phyloP scores from a whole-genome alignment of 2,797 vertebrate genomes.

The Ctenosaura bakeri region DNA sequence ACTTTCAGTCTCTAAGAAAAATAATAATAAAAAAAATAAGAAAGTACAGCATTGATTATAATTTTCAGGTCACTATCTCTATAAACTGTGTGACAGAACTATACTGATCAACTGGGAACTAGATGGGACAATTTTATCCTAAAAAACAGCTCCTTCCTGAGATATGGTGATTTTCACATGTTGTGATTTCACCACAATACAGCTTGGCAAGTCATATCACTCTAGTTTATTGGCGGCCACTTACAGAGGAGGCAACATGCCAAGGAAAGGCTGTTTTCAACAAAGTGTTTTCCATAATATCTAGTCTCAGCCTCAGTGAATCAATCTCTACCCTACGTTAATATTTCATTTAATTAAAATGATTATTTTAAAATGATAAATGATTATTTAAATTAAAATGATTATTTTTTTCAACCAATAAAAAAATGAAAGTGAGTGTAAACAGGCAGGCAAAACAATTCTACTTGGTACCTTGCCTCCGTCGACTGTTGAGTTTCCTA shows the following conservation, averaged over 20 bases:
- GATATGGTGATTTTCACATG: background rate
- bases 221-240: background rate
- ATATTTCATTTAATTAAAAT: background rate
- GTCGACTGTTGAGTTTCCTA: slow-evolving; percentile 96
- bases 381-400: background rate
- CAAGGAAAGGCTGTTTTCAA: background rate
- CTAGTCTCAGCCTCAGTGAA: background rate
- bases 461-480: slow-evolving; percentile 91
- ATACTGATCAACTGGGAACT: background rate
- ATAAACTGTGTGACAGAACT: background rate
- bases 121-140: background rate
- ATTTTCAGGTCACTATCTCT: background rate
- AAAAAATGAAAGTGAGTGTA: background rate
- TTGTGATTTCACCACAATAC: background rate
- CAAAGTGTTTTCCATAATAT: background rate
- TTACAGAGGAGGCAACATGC: too few species aligned
- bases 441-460: slow-evolving; percentile 17
- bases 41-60: background rate
- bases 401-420: background rate
- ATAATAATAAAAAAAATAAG: too few species aligned
- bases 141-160: background rate
- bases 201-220: background rate
- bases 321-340: background rate
- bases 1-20: too few species aligned
- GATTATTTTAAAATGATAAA: too few species aligned